These are phyloP conservation scores for Phacellophora camtschatica DNA, from an alignment of 30 jellyfish, hydroid and myxozoan genomes.

Conservation along the genomic window DNA sequence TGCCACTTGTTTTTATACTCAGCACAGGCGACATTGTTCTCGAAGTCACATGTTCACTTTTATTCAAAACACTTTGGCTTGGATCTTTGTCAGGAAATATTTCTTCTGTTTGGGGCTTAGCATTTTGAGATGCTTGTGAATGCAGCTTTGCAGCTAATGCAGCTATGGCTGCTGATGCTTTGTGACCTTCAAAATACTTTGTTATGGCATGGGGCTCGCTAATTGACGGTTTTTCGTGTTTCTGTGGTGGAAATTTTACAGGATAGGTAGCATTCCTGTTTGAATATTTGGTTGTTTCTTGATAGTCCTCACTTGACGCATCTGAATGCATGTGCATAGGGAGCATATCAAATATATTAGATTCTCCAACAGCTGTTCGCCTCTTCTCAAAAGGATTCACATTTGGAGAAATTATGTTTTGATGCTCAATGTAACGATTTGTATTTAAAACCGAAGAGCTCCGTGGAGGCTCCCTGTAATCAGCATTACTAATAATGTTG, in stretches of 20 bases:
- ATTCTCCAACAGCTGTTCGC: constrained; percentile 8
- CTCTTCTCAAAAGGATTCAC: constrained; percentile 50
- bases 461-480: neutral
- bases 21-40: constrained; percentile 9
- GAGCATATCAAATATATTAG: constrained; percentile 47
- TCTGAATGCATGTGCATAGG: constrained; percentile 32
- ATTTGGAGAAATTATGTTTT: constrained; percentile 19
- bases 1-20: neutral
- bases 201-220: constrained; percentile 43
- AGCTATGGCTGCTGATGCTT: constrained; percentile 66
- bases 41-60: no score
- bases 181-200: constrained; percentile 54
- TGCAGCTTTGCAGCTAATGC: constrained; percentile 65
- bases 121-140: constrained; percentile 42
- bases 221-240: neutral
- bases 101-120: neutral
- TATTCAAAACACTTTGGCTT: neutral
- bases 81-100: neutral
- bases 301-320: neutral
- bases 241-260: neutral
- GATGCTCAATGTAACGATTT: constrained; percentile 23
- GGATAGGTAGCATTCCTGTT: neutral
- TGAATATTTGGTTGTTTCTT: neutral
- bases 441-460: neutral
- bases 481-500: neutral